phyloP scores from a whole-genome alignment of 1,140 invertebrate species.

The Cydia strobilella region DNA sequence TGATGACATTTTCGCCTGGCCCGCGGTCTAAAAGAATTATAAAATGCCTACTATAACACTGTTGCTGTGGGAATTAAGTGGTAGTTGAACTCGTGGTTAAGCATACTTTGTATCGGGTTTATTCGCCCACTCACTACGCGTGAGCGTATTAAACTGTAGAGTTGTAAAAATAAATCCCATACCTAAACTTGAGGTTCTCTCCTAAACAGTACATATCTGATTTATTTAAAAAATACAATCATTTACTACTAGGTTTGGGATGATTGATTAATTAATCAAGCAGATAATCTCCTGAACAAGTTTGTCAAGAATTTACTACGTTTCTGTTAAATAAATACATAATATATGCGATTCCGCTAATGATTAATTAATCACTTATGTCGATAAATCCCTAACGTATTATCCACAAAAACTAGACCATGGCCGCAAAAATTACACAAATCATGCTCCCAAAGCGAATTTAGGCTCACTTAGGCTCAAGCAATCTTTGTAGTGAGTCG shows the following conservation, averaged over 20 bases:
- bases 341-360: background rate
- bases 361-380: background rate
- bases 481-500: background rate
- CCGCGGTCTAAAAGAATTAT: background rate
- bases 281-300: too few relatives aligned
- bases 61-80: background rate
- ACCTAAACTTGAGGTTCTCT: too few relatives aligned
- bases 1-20: too few relatives aligned
- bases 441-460: conserved; percentile 12
- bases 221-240: too few relatives aligned
- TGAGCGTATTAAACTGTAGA: too few relatives aligned
- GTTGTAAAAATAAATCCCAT: too few relatives aligned
- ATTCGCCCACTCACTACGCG: too few relatives aligned
- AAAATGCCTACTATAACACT: background rate
- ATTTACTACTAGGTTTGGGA: too few relatives aligned
- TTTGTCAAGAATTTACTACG: too few relatives aligned
- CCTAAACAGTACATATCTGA: too few relatives aligned
- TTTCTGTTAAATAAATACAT: conserved; percentile 6
- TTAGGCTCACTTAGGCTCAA: conserved; percentile 18
- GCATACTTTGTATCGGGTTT: too few relatives aligned
- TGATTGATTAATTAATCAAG: too few relatives aligned
- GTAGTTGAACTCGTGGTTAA: background rate
- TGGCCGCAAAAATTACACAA: background rate
- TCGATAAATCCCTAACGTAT: background rate
- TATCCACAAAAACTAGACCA: background rate